phyloP scores from a whole-genome alignment of 2,888 invertebrate genomes.

The Dasypolia templi region DNA sequence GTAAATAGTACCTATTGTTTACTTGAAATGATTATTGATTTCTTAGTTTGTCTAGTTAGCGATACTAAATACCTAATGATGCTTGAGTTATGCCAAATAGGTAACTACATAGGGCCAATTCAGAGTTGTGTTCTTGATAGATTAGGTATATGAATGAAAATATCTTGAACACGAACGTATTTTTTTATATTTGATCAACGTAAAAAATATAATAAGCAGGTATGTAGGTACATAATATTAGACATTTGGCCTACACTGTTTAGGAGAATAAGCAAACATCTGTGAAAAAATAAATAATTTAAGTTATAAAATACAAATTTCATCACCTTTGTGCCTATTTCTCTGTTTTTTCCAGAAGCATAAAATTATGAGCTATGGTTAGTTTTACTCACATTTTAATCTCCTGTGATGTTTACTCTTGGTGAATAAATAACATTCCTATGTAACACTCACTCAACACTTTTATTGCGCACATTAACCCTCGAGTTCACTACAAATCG shows the following conservation, averaged over 20 bases:
- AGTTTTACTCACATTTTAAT: slow-evolving; percentile 54
- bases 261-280: neutral
- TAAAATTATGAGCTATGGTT: neutral
- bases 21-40: neutral
- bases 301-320: neutral
- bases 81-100: neutral
- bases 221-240: neutral
- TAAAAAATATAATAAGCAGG: neutral
- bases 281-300: neutral
- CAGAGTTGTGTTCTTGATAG: neutral
- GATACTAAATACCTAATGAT: neutral
- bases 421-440: slow-evolving; percentile 65
- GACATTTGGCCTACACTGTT: neutral
- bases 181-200: neutral
- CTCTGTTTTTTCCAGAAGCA: no score
- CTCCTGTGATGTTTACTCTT: slow-evolving; percentile 22
- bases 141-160: neutral
- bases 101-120: neutral
- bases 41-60: slow-evolving; percentile 1
- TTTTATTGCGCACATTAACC: slow-evolving; percentile 74
- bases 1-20: neutral
- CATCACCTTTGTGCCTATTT: no score
- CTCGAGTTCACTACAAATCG: slow-evolving; percentile 84
- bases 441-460: slow-evolving; percentile 76
- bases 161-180: neutral